Evolutionary conservation across 2,797 vertebrate genomes (phyloP), one percentile per base, ranked within the genome.

Genomic region (Acanthurus lineatus): DNA sequence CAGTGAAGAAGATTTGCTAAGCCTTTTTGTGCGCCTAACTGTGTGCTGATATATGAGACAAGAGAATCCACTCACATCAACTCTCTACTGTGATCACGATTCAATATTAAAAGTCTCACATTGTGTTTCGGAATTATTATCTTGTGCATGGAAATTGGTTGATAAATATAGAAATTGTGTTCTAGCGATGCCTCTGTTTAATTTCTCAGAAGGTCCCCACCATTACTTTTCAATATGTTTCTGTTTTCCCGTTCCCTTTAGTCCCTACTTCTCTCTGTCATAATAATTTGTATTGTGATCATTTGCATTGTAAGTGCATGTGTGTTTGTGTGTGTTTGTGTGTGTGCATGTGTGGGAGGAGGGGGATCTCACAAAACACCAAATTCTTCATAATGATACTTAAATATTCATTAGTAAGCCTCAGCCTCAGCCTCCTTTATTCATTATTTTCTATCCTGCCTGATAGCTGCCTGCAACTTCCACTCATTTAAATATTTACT

Each of bases 101-200:
- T 35, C 6, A 58, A n/a, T 56, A 56, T 65, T 61, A 69, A 79
- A 76, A 64, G 81, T 35, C 76, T 66, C 40, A 45, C 51, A 54
- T 58, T 61, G 14, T 28, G 38, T 62, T 78, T 35, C 28, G 9
- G 57, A 38, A 61, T 69, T 15, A 58, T 66, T 51, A 76, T 74
- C 22, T 64, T 38, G 54, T 72, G 19, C 15, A 22, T 60, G 40
- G 42, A 61, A 69, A 76, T 25, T 63, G n/a, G 17, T 59, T 49
- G 58, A 51, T 63, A 44, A 63, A 57, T 69, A 65, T 9, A 38
- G 16, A 53, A 62, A 62, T n/a, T 52, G 35, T 17, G 9, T 9
- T 59, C 53, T 14, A 42, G 25, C 38, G 25, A 20, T 6, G 52
- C 11, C 42, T 44, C 3, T 54, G 28, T 53, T 22, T 14, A 52